Base-by-base conservation (phyloP, 1,140 invertebrate genomes). In the Drosophila rufa region DNA sequence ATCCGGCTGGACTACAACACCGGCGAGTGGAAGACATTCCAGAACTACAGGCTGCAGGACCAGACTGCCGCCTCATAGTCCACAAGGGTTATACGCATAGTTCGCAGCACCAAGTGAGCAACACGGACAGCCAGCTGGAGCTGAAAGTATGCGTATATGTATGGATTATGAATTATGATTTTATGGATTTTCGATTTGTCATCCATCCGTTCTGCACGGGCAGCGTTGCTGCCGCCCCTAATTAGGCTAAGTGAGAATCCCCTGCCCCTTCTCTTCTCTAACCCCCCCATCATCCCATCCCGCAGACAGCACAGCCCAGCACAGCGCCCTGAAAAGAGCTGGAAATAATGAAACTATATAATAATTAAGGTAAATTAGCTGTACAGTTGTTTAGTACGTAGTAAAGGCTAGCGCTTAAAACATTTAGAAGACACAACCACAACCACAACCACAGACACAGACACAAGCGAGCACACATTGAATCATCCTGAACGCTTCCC, bases 1-100 rank as follows among this genome's bases (percentile, higher is more conserved):
- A 97, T 98, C 93, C 96, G 97, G 92, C 96, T 98, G 96, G 97
- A 98, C 92, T 98, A 97, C 92, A 95, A 95, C 58, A 97, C 96
- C 46, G 97, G 97, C 17, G 96, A 97, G 93, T 97, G 97, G 96
- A 97, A 97, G 91, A 94, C 96, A 74, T 96, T 97, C 80, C 96
- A 97, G 83, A 97, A 97, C 82, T 95, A 94, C 79, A 93, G 95
- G 65, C 91, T 94, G 40, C 91, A 94, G 45, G 94, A 93, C 67
- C 92, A 93, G 76, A 91, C 38, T 33, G 78, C 82, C 15, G 85
- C 85, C 70, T 90, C 85, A 75, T 90, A 90, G 85, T 90, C 85
- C 57, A 84, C 85, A 58, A 90, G 82, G 81, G 79, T 90, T 46
- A 89, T 89, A 90, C 84, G 84, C 79, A 86, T 86, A 47, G 85